A percentile compares a stretch with the other conserved stretches of the same genome.
Evolutionary conservation across 2,113 vertebrate species (phyloP).

Genomic region (sheep (Ovis aries)): DNA sequence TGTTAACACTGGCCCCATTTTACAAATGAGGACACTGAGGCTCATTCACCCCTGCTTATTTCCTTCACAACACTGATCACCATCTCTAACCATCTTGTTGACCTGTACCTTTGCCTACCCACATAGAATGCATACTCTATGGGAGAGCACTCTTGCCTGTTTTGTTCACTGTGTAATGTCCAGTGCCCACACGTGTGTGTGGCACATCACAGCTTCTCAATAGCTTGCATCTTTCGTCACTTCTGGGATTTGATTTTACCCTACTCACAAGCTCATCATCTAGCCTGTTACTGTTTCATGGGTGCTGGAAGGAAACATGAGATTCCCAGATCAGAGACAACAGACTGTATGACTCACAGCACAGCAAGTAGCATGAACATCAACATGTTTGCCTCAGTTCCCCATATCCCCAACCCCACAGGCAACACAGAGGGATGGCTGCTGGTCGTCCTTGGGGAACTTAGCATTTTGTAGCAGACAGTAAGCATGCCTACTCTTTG

Average conservation of each 20-base stretch:
- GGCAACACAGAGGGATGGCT: not conserved
- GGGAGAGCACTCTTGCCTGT: not conserved
- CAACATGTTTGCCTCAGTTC: not conserved
- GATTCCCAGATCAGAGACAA: not conserved
- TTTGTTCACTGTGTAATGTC: not conserved
- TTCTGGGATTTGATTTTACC: slow-evolving; percentile 10
- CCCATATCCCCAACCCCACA: not conserved
- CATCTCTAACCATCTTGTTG: not conserved
- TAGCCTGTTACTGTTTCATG: not conserved
- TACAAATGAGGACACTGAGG: not conserved
- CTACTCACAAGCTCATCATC: not conserved
- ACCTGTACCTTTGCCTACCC: not conserved
- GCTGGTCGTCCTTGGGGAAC: not conserved
- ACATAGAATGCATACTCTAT: not conserved
- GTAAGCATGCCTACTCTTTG: not conserved
- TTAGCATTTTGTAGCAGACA: not conserved
- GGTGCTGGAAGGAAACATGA: not conserved
- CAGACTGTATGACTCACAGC: not conserved
- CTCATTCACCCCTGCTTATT: not conserved
- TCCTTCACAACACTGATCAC: not conserved
- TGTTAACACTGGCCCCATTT: slow-evolving; percentile 10
- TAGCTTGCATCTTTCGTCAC: not conserved
- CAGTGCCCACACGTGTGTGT: not conserved
- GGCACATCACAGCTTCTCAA: not conserved
- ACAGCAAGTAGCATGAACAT: not conserved